phyloP scores from a whole-genome alignment of 2,113 vertebrate species.

The Rhynchomys soricoides region DNA sequence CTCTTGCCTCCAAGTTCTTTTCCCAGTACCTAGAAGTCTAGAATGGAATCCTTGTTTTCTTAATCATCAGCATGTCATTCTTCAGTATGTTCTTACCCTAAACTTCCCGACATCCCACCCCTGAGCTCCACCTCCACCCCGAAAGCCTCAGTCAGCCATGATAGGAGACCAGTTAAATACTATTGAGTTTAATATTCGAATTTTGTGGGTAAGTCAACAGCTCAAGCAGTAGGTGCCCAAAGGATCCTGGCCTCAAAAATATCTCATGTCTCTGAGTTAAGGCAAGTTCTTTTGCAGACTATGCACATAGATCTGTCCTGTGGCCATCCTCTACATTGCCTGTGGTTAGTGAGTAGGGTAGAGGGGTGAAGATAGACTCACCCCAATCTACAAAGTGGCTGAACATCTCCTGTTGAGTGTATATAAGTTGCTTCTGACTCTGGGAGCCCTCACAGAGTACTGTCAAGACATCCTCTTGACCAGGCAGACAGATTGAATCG shows the following conservation, averaged over 20 bases:
- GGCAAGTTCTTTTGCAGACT: neutral
- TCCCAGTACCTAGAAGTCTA: neutral
- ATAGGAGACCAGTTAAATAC: neutral
- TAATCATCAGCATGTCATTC: neutral
- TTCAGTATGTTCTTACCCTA: neutral
- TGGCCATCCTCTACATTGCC: neutral
- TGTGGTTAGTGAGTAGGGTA: neutral
- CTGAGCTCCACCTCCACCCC: neutral
- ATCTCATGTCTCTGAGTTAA: neutral
- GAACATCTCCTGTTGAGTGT: neutral
- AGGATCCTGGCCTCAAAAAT: neutral
- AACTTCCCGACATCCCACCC: neutral
- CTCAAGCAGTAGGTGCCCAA: neutral
- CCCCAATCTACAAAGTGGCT: neutral
- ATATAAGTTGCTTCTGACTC: neutral
- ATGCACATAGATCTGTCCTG: neutral
- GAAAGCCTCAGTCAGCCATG: neutral
- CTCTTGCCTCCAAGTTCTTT: neutral
- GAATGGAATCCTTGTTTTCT: neutral
- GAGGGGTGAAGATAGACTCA: neutral
- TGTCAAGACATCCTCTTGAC: neutral
- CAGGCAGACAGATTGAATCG: neutral
- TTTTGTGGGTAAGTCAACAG: neutral
- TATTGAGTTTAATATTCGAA: conserved; percentile 5
- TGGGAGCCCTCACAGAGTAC: neutral